Conservation (phyloP, 2,113 vertebrate species). For the Baryphthengus martii region DNA sequence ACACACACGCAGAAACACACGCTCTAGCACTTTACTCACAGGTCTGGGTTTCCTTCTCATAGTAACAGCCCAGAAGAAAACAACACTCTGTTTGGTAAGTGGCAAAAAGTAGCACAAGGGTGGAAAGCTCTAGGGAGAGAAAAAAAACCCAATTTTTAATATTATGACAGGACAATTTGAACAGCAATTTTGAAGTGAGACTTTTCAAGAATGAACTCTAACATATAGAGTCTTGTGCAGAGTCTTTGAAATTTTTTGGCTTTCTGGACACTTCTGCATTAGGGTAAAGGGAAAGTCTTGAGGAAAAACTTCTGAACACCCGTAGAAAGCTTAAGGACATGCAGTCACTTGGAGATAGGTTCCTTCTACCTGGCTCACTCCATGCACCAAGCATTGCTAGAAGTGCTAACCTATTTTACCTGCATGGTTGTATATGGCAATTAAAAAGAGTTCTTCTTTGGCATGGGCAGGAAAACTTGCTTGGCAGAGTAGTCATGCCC, state of each 20-base stretch:
- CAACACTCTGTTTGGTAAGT: neutral
- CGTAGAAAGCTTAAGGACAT: neutral
- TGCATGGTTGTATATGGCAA: neutral
- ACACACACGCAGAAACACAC: rapidly evolving
- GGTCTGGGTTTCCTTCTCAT: neutral
- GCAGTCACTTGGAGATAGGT: neutral
- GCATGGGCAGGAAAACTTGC: neutral
- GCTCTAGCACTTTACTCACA: neutral
- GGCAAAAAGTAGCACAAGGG: neutral
- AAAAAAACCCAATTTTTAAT: neutral
- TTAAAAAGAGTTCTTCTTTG: neutral
- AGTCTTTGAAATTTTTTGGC: neutral
- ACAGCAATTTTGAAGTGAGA: neutral
- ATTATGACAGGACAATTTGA: neutral
- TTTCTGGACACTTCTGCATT: neutral
- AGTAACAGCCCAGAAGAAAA: neutral
- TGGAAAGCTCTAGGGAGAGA: neutral
- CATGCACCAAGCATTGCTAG: neutral
- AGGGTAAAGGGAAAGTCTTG: neutral
- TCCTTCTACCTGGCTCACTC: neutral
- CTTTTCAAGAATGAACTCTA: neutral
- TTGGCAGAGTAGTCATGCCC: neutral
- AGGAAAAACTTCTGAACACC: neutral
- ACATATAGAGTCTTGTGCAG: neutral
- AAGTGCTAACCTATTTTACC: neutral